These are phyloP conservation scores for Cancer borealis DNA, from an alignment of 2,888 invertebrate species.

Conservation along the genomic window DNA sequence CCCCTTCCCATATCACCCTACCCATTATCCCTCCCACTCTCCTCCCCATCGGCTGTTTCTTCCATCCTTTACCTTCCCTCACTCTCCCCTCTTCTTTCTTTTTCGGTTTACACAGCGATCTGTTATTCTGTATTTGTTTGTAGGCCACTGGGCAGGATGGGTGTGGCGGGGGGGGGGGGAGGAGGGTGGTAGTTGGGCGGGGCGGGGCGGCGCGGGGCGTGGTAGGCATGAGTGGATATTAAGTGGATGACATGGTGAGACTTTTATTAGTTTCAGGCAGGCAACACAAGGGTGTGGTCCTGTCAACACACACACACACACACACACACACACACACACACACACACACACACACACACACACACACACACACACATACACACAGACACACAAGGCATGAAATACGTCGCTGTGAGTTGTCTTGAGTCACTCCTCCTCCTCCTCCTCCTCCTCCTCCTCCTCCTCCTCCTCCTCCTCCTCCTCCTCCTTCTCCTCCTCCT, in stretches of 20 bases:
- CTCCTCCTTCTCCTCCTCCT: too few relatives aligned
- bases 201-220: not conserved
- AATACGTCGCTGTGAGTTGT: too few relatives aligned
- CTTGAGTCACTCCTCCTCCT: too few relatives aligned
- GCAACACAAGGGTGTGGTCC: not conserved
- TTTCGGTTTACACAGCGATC: not conserved
- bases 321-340: constrained; percentile 2
- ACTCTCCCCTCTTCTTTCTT: not conserved
- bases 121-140: not conserved
- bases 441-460: too few relatives aligned
- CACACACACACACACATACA: not conserved
- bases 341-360: not conserved
- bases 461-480: too few relatives aligned
- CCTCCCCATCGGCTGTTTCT: not conserved
- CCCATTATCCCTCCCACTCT: not conserved
- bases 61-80: not conserved
- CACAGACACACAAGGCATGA: not conserved
- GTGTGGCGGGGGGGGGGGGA: not conserved
- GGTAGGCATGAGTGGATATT: not conserved
- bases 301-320: not conserved
- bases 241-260: not conserved
- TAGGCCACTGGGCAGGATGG: not conserved
- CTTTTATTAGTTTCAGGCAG: not conserved
- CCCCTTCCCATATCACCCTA: not conserved
- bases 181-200: not conserved